phyloP scores from a whole-genome alignment of 2,113 vertebrate species.

The Ailuropoda melanoleuca region DNA sequence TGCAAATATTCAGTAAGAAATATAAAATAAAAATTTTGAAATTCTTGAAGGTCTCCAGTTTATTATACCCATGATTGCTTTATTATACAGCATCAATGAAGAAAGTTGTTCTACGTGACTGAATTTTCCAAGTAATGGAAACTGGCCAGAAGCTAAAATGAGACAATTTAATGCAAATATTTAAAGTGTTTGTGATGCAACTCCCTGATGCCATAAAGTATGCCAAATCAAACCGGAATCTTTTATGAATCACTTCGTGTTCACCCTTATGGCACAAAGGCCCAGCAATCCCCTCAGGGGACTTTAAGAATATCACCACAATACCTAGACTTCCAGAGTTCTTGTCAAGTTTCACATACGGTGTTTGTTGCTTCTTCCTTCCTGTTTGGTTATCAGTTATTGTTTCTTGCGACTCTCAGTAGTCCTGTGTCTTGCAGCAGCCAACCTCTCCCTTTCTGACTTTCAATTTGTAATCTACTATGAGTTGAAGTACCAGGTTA shows the following conservation, averaged over 20 bases:
- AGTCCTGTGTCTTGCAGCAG: background rate
- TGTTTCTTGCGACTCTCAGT: conserved; percentile 45
- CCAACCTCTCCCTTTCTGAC: background rate
- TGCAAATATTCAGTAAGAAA: conserved; percentile 2
- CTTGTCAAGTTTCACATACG: background rate
- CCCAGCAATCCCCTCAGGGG: background rate
- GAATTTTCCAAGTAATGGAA: conserved; percentile 49
- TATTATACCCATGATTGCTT: conserved; percentile 13
- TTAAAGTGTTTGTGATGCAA: conserved; percentile 44
- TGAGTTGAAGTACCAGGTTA: conserved; percentile 27
- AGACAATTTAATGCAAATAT: conserved; percentile 40
- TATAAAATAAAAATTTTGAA: conserved; percentile 38
- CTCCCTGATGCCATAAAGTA: background rate
- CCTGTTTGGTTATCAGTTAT: background rate
- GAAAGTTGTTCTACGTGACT: conserved; percentile 37
- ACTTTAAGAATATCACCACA: background rate
- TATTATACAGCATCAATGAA: conserved; percentile 29
- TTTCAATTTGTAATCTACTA: conserved; percentile 26
- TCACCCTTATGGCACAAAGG: background rate
- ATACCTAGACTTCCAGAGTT: background rate
- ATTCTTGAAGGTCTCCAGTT: conserved; percentile 27
- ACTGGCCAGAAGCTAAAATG: conserved; percentile 34
- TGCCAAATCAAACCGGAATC: background rate
- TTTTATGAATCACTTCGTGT: conserved; percentile 17
- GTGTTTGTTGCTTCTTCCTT: conserved; percentile 24